phyloP scores from a whole-genome alignment of 2,113 vertebrate species.

The Ivindomyrus marchei region DNA sequence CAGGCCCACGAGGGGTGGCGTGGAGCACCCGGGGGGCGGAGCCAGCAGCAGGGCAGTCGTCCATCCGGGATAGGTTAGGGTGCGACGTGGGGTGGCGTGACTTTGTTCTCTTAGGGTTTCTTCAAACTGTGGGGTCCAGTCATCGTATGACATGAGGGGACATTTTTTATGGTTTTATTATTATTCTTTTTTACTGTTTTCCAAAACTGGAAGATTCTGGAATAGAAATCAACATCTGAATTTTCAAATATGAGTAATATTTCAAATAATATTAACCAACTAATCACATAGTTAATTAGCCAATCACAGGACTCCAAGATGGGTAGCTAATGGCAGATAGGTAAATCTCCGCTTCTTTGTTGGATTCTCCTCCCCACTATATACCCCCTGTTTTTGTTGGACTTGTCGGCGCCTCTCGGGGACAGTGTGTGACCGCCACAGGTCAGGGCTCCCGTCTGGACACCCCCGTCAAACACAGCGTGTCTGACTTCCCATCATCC shows the following conservation, averaged over 20 bases:
- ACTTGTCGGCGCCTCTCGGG: neutral
- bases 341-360: neutral
- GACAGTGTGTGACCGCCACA: neutral
- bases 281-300: neutral
- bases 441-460: neutral
- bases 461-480: neutral
- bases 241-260: neutral
- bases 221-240: neutral
- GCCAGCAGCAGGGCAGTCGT: slow-evolving; percentile 19
- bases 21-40: neutral
- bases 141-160: neutral
- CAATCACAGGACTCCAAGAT: neutral
- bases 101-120: neutral
- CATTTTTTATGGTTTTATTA: neutral
- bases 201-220: neutral
- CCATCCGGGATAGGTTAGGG: neutral
- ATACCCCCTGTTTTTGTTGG: neutral
- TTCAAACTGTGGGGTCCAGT: neutral
- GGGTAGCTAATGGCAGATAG: neutral
- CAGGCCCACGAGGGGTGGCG: slow-evolving; percentile 15
- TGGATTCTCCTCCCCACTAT: neutral
- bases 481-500: neutral
- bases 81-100: neutral
- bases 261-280: neutral
- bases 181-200: neutral